Base-by-base conservation (phyloP, 2,888 invertebrate genomes). In the Schizotus pectinicornis region DNA sequence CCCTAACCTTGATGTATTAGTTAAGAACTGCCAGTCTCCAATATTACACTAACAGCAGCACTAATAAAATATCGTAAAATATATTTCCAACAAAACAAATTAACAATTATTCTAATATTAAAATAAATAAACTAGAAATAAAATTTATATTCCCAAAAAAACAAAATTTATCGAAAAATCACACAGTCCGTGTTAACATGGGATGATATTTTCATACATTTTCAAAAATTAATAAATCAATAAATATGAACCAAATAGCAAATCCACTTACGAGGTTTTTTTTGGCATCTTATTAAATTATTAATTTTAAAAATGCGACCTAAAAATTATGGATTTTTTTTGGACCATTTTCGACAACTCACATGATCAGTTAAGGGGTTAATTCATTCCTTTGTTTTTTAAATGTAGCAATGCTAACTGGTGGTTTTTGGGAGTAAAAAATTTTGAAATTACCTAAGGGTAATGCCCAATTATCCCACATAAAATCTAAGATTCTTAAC, bases 51-150 rank as follows among this genome's bases (percentile, higher is more conserved):
- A n/a, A n/a, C n/a, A n/a, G n/a, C n/a, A n/a, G n/a, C n/a, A n/a
- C n/a, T n/a, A n/a, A n/a, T n/a, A n/a, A n/a, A n/a, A n/a, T n/a
- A n/a, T n/a, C n/a, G n/a, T n/a, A n/a, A n/a, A n/a, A n/a, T n/a
- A n/a, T n/a, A n/a, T n/a, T n/a, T n/a, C n/a, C n/a, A n/a, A n/a
- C n/a, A n/a, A n/a, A n/a, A 43, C 14, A 46, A 46, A 46, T 46
- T 46, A 46, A 46, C 43, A 43, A 43, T 43, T 43, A 43, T 46
- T 12, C 46, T 46, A 32, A 46, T 46, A 46, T 46, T n/a, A n/a
- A n/a, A 46, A 46, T 46, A 46, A 46, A 46, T 46, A 46, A 43
- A 22, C 35, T 36, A n/a, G n/a, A n/a, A n/a, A n/a, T n/a, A n/a
- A 49, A 36, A 47, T 36, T 36, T 47, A 36, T 47, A 47, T 47